Evolutionary conservation across 2,888 invertebrate species (phyloP), one percentile per base, ranked within the genome.

Genomic region (Branchipolynoe longqiensis): DNA sequence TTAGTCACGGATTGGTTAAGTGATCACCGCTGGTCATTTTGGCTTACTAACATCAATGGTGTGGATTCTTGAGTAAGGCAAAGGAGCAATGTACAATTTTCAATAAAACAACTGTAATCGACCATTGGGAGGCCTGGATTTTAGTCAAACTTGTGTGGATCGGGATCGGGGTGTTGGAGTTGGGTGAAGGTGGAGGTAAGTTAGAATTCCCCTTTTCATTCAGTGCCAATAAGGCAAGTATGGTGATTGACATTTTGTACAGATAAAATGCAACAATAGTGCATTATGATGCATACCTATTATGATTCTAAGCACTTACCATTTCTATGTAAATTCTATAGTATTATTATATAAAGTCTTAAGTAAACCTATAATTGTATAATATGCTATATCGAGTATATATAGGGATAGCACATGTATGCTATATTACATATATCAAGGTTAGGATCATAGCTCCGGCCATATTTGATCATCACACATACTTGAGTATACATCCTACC

Each of bases 151-250:
- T 8, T 12, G 8, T 8, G 18, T 12, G 18, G 48, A 18, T 18
- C 48, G 8, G 48, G 18, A 48, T 12, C 18, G 18, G 48, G 8
- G 8, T 12, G 18, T 48, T 8, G 48, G 18, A 12, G 48, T 12
- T 48, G 8, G 48, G 8, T 18, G 18, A 8, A 48, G 48, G 8
- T 18, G 48, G 48, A 48, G 8, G 48, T 48, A 48, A 62, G 2
- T 28, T n/a, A n/a, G n/a, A 3, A 2, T 69, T 36, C 36, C 12
- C 12, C n/a, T 33, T 36, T 14, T 36, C 69, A 22, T 14, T 33
- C n/a, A n/a, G 69, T 69, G 69, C 69, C 69, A 14, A 69, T 69
- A 69, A 69, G 69, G 69, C 69, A 69, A 38, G 22, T 14, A n/a
- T 69, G 69, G 69, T 69, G 69, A 36, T 18, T 33, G 69, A n/a